Conservation (phyloP, 2,888 invertebrate genomes). For the Sarcophaga variegata region DNA sequence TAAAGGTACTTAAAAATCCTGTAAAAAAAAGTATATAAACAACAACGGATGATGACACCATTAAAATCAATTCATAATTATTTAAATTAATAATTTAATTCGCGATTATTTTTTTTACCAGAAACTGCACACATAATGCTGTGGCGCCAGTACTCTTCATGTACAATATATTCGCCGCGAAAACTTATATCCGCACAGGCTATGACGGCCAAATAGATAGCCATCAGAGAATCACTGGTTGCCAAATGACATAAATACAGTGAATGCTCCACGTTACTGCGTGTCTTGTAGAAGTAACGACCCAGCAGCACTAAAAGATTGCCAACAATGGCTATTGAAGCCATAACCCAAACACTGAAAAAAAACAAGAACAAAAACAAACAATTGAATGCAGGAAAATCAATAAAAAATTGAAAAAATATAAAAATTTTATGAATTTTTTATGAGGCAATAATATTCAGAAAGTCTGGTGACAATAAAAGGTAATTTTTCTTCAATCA, state of each 20-base stretch:
- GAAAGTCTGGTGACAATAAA: no score
- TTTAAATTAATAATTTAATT: background rate
- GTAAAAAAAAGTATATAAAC: slow-evolving; percentile 48
- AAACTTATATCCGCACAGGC: slow-evolving; percentile 83
- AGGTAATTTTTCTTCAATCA: no score
- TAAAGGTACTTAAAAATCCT: slow-evolving; percentile 85
- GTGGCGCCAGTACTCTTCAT: slow-evolving; percentile 84
- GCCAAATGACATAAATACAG: slow-evolving; percentile 85
- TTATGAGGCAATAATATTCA: background rate
- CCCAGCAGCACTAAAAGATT: slow-evolving; percentile 84
- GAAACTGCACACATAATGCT: slow-evolving; percentile 84
- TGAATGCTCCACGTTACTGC: slow-evolving; percentile 84
- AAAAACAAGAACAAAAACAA: slow-evolving; percentile 2
- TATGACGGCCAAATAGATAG: slow-evolving; percentile 84
- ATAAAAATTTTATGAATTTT: background rate
- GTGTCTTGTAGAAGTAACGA: slow-evolving; percentile 82
- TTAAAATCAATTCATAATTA: background rate
- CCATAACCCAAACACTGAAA: slow-evolving; percentile 85
- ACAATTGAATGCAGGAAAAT: background rate
- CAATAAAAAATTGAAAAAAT: background rate
- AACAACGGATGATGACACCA: background rate
- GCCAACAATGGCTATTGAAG: slow-evolving; percentile 84
- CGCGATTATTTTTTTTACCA: slow-evolving; percentile 77
- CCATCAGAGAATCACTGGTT: slow-evolving; percentile 85
- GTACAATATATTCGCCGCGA: slow-evolving; percentile 84